Percentiles rank a stretch among this genome's conserved stretches.
These are phyloP conservation scores for Terrapene triunguis DNA, from an alignment of 2,113 vertebrate species.

Conservation along the genomic window DNA sequence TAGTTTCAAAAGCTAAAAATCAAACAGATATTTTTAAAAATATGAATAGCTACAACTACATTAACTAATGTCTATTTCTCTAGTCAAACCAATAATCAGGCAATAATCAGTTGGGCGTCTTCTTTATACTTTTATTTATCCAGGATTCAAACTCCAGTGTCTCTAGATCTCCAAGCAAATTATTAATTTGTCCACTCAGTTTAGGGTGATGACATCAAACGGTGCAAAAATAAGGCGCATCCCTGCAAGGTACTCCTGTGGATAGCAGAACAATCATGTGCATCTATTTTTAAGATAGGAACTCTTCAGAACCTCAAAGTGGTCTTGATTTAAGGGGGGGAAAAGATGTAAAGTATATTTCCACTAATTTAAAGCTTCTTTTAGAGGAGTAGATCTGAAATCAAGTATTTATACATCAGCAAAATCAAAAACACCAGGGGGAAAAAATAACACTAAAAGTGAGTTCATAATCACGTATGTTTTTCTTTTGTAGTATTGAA, in stretches of 20 bases:
- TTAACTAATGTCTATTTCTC: not conserved
- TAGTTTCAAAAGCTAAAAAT: not conserved
- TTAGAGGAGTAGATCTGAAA: not conserved
- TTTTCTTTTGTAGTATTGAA: not conserved
- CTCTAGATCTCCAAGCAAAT: not conserved
- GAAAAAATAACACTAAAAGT: not conserved
- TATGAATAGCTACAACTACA: not conserved
- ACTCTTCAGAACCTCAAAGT: not conserved
- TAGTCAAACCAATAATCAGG: not conserved
- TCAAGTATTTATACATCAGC: not conserved
- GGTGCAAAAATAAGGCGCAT: constrained; percentile 11
- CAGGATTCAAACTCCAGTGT: not conserved
- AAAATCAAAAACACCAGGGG: not conserved
- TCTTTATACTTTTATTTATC: not conserved
- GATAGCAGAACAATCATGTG: not conserved
- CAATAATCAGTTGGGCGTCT: not conserved
- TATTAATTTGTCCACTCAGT: not conserved
- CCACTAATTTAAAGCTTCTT: constrained; percentile 32
- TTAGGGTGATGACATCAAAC: not conserved
- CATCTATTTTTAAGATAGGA: not conserved
- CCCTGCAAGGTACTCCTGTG: not conserved
- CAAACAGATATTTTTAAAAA: not conserved
- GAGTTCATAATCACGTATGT: not conserved
- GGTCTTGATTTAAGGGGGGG: not conserved
- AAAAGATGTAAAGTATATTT: not conserved